Evolutionary conservation across 2,113 vertebrate genomes (phyloP).

Genomic region (Epinephelus fuscoguttatus): DNA sequence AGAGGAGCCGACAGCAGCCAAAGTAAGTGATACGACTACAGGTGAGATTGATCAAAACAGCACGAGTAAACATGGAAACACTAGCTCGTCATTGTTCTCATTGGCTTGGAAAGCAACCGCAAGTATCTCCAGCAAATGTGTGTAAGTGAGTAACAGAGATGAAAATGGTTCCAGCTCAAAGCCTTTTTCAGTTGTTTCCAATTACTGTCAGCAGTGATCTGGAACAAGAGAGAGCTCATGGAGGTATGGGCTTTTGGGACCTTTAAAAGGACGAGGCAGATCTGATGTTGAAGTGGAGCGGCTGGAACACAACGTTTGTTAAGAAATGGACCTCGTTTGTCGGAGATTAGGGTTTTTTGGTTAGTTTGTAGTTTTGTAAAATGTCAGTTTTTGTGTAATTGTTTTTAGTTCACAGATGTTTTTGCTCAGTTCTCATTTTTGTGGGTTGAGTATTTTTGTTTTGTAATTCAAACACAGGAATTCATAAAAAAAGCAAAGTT

Average conservation of each 20-base stretch:
- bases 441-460: not conserved
- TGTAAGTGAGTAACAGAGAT: slow-evolving; percentile 51
- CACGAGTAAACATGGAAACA: slow-evolving; percentile 28
- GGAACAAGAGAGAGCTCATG: slow-evolving; percentile 60
- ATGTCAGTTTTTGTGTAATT: not conserved
- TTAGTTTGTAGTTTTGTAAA: not conserved
- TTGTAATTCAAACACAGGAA: not conserved
- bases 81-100: slow-evolving; percentile 19
- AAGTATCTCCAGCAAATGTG: slow-evolving; percentile 42
- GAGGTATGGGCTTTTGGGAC: slow-evolving; percentile 33
- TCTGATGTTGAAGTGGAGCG: slow-evolving; percentile 26
- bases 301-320: slow-evolving; percentile 20
- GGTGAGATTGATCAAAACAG: slow-evolving; percentile 20
- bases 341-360: not conserved
- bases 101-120: slow-evolving; percentile 37
- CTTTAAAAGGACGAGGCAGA: slow-evolving; percentile 33
- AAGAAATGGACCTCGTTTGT: not conserved
- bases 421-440: not conserved
- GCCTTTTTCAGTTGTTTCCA: slow-evolving; percentile 64
- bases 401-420: not conserved
- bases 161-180: slow-evolving; percentile 65
- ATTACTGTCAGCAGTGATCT: slow-evolving; percentile 68
- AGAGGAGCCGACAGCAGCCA: not conserved
- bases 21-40: slow-evolving; percentile 13
- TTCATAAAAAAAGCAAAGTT: not conserved